Conservation (phyloP, 2,113 vertebrate genomes). For the Mus pahari region DNA sequence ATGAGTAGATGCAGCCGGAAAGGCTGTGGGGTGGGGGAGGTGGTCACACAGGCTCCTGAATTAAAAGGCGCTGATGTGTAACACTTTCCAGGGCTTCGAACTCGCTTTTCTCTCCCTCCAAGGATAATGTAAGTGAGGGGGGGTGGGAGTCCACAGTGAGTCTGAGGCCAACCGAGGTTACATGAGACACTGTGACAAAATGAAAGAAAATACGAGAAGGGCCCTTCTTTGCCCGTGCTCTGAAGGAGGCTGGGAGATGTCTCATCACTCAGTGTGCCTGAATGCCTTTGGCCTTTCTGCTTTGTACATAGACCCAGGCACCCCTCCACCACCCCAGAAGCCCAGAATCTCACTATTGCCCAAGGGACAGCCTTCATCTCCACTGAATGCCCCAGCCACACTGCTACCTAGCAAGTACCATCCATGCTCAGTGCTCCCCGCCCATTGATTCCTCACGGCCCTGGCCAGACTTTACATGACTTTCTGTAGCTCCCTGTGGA, state of each 20-base stretch:
- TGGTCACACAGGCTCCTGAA: not conserved
- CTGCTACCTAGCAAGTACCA: not conserved
- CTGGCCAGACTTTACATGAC: not conserved
- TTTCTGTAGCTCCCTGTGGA: not conserved
- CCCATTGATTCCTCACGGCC: not conserved
- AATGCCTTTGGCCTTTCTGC: not conserved
- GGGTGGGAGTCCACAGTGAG: not conserved
- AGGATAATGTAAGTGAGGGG: not conserved
- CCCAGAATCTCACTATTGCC: not conserved
- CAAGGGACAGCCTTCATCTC: not conserved
- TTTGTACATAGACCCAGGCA: not conserved
- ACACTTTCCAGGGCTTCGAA: not conserved
- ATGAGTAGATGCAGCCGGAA: not conserved
- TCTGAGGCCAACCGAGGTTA: not conserved
- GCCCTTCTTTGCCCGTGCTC: not conserved
- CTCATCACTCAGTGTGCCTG: not conserved
- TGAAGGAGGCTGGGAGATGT: not conserved
- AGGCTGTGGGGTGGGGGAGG: not conserved
- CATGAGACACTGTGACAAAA: not conserved
- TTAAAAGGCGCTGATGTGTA: not conserved
- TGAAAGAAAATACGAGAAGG: not conserved
- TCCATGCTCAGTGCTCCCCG: too few species aligned
- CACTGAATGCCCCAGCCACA: not conserved
- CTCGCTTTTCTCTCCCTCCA: not conserved
- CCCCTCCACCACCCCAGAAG: not conserved